phyloP scores from a whole-genome alignment of 2,888 invertebrate species.

The Julus scandinavius region DNA sequence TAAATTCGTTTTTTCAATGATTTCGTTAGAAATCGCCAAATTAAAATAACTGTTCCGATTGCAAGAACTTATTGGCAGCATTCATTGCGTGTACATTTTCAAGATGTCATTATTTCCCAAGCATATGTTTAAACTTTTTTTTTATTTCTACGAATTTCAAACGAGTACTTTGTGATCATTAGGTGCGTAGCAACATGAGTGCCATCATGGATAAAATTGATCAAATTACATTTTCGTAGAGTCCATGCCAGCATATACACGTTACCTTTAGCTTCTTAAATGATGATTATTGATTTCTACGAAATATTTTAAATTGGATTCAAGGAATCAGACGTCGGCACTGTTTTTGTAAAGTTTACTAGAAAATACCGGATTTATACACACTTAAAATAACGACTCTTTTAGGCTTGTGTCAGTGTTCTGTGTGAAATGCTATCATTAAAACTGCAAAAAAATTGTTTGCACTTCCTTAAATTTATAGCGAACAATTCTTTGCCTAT shows the following conservation, averaged over 20 bases:
- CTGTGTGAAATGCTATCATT: not conserved
- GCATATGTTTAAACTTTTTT: not conserved
- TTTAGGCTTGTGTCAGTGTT: not conserved
- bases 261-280: not conserved
- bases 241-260: not conserved
- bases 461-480: not conserved
- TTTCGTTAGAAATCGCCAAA: not conserved
- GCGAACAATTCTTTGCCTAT: not conserved
- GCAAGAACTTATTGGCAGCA: not conserved
- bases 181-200: not conserved
- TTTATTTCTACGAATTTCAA: not conserved
- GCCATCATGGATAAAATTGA: slow-evolving; percentile 1
- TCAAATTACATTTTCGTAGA: not conserved
- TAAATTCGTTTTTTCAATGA: too few relatives aligned
- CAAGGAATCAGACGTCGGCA: not conserved
- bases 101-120: not conserved
- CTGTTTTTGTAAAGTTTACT: not conserved
- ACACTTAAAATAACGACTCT: not conserved
- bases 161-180: not conserved
- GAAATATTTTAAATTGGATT: not conserved
- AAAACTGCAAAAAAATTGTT: not conserved
- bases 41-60: not conserved
- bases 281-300: not conserved
- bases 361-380: not conserved
- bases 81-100: not conserved